Conservation (phyloP, 2,888 invertebrate genomes). For the Micropterix aruncella region DNA sequence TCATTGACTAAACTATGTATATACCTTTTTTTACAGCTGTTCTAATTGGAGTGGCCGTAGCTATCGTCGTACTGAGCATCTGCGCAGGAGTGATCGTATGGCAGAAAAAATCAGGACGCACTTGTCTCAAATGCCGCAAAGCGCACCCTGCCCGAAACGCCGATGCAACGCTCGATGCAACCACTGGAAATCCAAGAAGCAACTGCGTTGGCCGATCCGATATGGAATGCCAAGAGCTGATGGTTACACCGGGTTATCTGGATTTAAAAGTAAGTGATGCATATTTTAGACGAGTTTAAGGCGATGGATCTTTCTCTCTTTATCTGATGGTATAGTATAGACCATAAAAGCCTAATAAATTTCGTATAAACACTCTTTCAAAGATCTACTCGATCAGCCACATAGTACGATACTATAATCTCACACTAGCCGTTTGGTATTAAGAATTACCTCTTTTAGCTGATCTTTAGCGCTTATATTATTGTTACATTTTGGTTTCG, state of each 20-base stretch:
- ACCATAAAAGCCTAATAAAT: too few relatives aligned
- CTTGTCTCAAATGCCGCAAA: background rate
- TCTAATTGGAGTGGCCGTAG: constrained; percentile 30
- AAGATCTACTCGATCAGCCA: too few relatives aligned
- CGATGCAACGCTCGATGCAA: background rate
- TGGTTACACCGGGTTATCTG: background rate
- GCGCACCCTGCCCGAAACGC: background rate
- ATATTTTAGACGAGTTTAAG: too few relatives aligned
- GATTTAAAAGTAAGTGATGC: background rate
- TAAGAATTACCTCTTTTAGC: too few relatives aligned
- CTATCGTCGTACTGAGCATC: constrained; percentile 25
- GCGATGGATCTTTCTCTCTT: too few relatives aligned
- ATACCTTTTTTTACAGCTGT: constrained; percentile 24
- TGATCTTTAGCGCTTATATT: too few relatives aligned
- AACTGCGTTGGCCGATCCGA: background rate
- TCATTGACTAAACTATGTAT: too few relatives aligned
- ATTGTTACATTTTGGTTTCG: too few relatives aligned
- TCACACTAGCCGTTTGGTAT: too few relatives aligned
- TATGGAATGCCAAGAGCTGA: background rate
- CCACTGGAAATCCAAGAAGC: background rate
- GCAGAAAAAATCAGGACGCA: constrained; percentile 21
- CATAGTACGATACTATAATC: too few relatives aligned
- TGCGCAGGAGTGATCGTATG: constrained; percentile 31
- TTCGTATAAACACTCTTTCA: too few relatives aligned
- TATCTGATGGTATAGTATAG: too few relatives aligned